Evolutionary conservation across 2,888 invertebrate genomes (phyloP).

Genomic region (Ichneumon xanthorius): DNA sequence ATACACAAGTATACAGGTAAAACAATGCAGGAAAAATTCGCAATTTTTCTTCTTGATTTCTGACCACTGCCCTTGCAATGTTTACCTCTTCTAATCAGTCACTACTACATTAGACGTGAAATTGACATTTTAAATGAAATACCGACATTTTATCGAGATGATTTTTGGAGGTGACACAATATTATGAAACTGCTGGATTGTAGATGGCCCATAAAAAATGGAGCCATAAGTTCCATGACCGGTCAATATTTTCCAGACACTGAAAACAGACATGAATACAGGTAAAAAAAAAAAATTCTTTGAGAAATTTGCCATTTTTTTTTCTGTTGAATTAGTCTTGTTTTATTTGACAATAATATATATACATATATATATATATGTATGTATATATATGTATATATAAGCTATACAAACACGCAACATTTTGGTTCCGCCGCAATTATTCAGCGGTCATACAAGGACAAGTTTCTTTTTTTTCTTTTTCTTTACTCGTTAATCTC

Average conservation of each 20-base stretch:
- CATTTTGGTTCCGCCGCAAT: constrained; percentile 80
- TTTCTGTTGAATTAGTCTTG: constrained; percentile 72
- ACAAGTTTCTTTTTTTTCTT: constrained; percentile 67
- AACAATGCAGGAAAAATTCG: too few relatives aligned
- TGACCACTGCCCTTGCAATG: too few relatives aligned
- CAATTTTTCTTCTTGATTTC: too few relatives aligned
- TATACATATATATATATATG: not conserved
- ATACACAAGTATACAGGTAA: too few relatives aligned
- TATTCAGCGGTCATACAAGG: constrained; percentile 76
- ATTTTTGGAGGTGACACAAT: not conserved
- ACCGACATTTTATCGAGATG: not conserved
- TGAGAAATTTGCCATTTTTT: not conserved
- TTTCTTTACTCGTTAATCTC: constrained; percentile 71
- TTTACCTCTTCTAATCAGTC: too few relatives aligned
- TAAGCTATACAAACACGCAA: constrained; percentile 82
- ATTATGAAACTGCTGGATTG: not conserved
- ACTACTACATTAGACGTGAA: too few relatives aligned
- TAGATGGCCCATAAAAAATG: not conserved
- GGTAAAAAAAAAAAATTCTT: constrained; percentile 10
- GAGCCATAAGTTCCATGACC: too few relatives aligned
- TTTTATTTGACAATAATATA: constrained; percentile 80
- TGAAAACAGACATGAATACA: too few relatives aligned
- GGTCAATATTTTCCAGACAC: too few relatives aligned
- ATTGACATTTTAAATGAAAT: not conserved
- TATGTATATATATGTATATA: constrained; percentile 75